Conservation (phyloP, 1,140 invertebrate species). For the Cephus cinctus region DNA sequence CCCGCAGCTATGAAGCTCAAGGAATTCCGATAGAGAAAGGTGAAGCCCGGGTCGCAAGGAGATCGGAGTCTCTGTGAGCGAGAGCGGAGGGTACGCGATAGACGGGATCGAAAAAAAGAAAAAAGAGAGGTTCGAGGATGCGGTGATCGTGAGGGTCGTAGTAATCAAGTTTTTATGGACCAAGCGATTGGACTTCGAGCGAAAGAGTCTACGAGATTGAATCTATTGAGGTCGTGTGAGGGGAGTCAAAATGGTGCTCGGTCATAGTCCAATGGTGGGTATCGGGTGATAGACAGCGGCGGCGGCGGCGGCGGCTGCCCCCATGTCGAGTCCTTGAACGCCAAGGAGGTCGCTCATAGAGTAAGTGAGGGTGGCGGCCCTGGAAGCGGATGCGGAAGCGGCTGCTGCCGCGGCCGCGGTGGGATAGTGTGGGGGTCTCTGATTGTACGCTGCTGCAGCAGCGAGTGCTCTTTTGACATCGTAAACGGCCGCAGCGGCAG, state of each 20-base stretch:
- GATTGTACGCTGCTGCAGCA: constrained; percentile 46
- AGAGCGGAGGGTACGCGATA: too few species aligned
- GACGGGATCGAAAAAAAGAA: too few species aligned
- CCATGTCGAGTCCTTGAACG: constrained; percentile 65
- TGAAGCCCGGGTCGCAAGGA: too few species aligned
- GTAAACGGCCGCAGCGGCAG: constrained; percentile 55
- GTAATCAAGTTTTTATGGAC: too few species aligned
- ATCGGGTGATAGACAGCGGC: constrained; percentile 63
- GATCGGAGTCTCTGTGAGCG: too few species aligned
- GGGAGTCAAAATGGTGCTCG: constrained; percentile 59
- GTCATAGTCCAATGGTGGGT: constrained; percentile 70
- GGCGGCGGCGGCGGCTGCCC: too few species aligned
- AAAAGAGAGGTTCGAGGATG: too few species aligned
- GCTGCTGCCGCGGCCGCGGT: constrained; percentile 53
- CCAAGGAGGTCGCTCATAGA: constrained; percentile 69
- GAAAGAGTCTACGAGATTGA: too few species aligned
- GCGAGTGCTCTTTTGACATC: constrained; percentile 56
- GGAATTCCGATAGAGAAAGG: too few species aligned
- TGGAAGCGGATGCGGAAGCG: constrained; percentile 42
- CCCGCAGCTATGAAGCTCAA: too few species aligned
- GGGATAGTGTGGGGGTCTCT: too few species aligned
- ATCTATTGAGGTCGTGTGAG: constrained; percentile 58
- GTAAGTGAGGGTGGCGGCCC: constrained; percentile 62
- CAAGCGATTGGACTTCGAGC: not conserved
- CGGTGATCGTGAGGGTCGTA: too few species aligned